Evolutionary conservation across 2,797 vertebrate genomes (phyloP).

Genomic region (Onychomys leucogaster): DNA sequence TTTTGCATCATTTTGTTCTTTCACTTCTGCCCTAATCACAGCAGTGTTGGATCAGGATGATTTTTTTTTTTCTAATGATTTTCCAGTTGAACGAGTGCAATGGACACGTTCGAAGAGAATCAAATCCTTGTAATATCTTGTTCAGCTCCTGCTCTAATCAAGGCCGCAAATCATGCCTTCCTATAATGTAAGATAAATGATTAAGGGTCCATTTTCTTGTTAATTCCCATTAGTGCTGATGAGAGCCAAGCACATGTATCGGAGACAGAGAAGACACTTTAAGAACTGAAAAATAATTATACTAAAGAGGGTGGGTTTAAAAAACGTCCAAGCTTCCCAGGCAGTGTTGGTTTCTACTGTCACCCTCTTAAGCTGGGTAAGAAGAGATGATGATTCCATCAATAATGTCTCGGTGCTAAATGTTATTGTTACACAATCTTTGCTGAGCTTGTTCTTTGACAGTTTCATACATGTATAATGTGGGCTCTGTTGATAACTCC

Average conservation of each 20-base stretch:
- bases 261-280: constrained; percentile 55
- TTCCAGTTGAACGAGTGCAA: constrained; percentile 59
- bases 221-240: constrained; percentile 80
- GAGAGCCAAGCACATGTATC: constrained; percentile 63
- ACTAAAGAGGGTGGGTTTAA: constrained; percentile 52
- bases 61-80: constrained; percentile 57
- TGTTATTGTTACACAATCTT: not conserved
- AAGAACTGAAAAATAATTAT: constrained; percentile 52
- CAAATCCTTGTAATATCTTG: constrained; percentile 68
- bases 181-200: constrained; percentile 76
- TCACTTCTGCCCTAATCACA: constrained; percentile 3
- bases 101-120: constrained; percentile 62
- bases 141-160: constrained; percentile 75
- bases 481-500: not conserved
- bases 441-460: not conserved
- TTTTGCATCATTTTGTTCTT: not conserved
- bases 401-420: not conserved
- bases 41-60: constrained; percentile 30
- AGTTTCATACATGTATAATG: not conserved
- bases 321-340: constrained; percentile 42
- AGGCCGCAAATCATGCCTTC: constrained; percentile 68
- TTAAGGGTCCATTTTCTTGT: constrained; percentile 78
- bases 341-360: constrained; percentile 22
- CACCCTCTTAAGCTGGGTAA: not conserved
- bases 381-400: not conserved